These are phyloP conservation scores for Xiphorhynchus elegans DNA, from an alignment of 2,113 vertebrate species.

Conservation along the genomic window DNA sequence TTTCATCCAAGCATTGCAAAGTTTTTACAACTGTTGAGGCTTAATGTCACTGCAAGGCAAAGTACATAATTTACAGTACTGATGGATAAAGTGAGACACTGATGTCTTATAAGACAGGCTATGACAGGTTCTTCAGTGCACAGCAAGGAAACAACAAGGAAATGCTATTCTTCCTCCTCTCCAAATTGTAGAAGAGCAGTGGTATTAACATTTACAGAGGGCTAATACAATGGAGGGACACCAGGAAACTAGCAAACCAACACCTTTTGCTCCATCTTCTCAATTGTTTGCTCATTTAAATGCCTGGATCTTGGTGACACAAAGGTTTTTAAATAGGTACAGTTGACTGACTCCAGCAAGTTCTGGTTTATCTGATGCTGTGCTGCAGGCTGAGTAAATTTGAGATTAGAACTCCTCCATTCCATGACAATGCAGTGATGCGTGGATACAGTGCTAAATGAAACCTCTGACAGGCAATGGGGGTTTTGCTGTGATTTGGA, in stretches of 20 bases:
- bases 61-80: background rate
- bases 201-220: background rate
- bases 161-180: background rate
- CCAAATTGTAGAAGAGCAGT: background rate
- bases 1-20: conserved; percentile 30
- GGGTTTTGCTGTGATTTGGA: background rate
- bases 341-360: background rate
- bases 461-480: background rate
- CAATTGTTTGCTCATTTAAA: background rate
- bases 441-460: background rate
- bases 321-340: background rate
- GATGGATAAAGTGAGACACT: background rate
- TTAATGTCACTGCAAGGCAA: conserved; percentile 31
- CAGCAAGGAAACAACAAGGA: background rate
- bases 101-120: background rate
- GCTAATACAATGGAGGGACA: background rate
- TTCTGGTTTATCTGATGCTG: background rate
- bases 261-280: background rate
- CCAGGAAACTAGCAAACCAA: background rate
- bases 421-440: background rate
- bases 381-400: background rate
- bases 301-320: background rate
- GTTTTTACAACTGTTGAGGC: conserved; percentile 15
- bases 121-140: background rate
- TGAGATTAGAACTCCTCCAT: background rate